These are phyloP conservation scores for Acestrorhynchus altus DNA, from an alignment of 2,797 vertebrate species.

Conservation along the genomic window DNA sequence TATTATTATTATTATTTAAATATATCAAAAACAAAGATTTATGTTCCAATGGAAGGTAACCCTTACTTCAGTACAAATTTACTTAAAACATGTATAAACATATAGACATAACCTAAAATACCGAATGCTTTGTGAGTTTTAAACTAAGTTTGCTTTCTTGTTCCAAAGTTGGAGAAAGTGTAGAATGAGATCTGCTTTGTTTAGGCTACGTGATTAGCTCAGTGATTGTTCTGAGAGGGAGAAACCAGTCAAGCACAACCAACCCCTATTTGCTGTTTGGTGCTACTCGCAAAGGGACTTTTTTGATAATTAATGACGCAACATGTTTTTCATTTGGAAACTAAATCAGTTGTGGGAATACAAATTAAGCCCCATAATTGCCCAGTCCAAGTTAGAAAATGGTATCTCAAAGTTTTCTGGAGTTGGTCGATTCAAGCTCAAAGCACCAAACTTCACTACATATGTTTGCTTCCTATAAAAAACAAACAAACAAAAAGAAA, in stretches of 20 bases:
- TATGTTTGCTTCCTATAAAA: neutral
- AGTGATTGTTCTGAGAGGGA: constrained; percentile 10
- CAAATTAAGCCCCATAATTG: constrained; percentile 76
- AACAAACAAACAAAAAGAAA: neutral
- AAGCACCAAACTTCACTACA: neutral
- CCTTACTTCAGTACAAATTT: too few relatives aligned
- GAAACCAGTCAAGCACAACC: constrained; percentile 7
- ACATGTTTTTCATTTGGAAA: constrained; percentile 79
- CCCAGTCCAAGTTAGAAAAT: constrained; percentile 75
- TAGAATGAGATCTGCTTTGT: neutral
- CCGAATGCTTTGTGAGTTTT: too few relatives aligned
- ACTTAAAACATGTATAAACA: too few relatives aligned
- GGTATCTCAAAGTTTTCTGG: constrained; percentile 51
- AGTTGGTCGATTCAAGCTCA: neutral
- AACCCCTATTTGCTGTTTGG: constrained; percentile 41
- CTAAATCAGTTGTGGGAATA: constrained; percentile 76
- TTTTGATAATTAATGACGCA: constrained; percentile 77
- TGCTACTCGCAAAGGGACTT: constrained; percentile 70
- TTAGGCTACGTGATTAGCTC: constrained; percentile 4
- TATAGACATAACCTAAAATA: too few relatives aligned
- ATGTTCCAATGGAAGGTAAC: too few relatives aligned
- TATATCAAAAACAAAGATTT: too few relatives aligned
- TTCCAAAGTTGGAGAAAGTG: neutral
- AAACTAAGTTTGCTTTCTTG: neutral
- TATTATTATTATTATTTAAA: too few relatives aligned